These are phyloP conservation scores for Adelognathus sp. DNA, from an alignment of 2,888 invertebrate species.

Conservation along the genomic window DNA sequence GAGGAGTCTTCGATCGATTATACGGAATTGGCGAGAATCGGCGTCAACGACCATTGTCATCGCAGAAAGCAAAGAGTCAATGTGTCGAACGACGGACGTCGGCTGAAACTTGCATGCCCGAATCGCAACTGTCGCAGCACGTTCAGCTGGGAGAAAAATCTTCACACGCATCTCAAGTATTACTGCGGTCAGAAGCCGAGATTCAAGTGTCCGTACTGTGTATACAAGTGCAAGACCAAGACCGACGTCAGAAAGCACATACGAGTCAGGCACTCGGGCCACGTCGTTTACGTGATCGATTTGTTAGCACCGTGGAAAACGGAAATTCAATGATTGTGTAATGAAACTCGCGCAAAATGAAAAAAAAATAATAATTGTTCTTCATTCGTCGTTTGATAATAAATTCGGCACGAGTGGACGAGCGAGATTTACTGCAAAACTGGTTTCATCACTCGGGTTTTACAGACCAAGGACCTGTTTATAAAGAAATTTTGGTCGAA, in stretches of 20 bases:
- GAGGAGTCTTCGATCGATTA: too few relatives aligned
- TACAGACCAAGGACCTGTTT: too few relatives aligned
- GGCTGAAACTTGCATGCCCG: slow-evolving; percentile 14
- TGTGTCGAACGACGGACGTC: slow-evolving; percentile 39
- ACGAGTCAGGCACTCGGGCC: background rate
- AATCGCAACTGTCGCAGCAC: slow-evolving; percentile 56
- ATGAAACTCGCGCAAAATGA: too few relatives aligned
- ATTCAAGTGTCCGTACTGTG: slow-evolving; percentile 71
- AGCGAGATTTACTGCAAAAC: too few relatives aligned
- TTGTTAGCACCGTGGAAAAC: slow-evolving; percentile 23
- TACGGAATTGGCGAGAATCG: too few relatives aligned
- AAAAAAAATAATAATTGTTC: too few relatives aligned
- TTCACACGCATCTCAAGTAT: slow-evolving; percentile 64
- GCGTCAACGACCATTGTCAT: background rate
- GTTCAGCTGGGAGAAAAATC: slow-evolving; percentile 29
- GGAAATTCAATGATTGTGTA: too few relatives aligned
- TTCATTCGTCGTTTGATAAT: too few relatives aligned
- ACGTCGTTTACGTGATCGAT: slow-evolving; percentile 54
- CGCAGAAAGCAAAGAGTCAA: background rate
- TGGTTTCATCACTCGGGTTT: too few relatives aligned
- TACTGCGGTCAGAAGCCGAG: slow-evolving; percentile 71
- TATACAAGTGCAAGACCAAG: slow-evolving; percentile 40
- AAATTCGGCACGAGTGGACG: too few relatives aligned
- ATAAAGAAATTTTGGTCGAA: too few relatives aligned
- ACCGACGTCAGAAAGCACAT: slow-evolving; percentile 26